phyloP scores from a whole-genome alignment of 2,797 vertebrate species.

The Podarcis lilfordi region DNA sequence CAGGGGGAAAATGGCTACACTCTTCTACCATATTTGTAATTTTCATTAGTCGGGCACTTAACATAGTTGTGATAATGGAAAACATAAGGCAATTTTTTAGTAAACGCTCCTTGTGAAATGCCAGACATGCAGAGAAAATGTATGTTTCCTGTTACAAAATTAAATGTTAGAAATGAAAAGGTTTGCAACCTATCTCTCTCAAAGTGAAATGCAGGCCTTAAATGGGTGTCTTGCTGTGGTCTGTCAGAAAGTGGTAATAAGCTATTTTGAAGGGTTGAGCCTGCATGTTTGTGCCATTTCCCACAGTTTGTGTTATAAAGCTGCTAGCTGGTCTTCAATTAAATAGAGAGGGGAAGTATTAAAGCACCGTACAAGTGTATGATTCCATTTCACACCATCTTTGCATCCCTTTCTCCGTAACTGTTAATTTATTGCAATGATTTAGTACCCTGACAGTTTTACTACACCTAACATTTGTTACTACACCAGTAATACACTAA shows the following conservation, averaged over 20 bases:
- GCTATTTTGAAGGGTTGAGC: slow-evolving; percentile 1
- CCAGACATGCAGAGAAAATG: slow-evolving; percentile 25
- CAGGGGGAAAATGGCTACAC: not conserved
- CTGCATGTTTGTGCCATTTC: slow-evolving; percentile 11
- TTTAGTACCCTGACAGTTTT: not conserved
- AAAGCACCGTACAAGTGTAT: not conserved
- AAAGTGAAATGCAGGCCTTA: not conserved
- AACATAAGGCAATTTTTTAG: slow-evolving; percentile 12
- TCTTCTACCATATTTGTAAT: slow-evolving; percentile 24
- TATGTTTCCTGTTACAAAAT: slow-evolving; percentile 26
- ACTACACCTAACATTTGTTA: not conserved
- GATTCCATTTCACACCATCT: not conserved
- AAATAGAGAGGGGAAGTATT: slow-evolving; percentile 21
- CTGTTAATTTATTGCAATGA: not conserved
- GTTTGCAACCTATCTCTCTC: slow-evolving; percentile 13
- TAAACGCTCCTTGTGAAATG: slow-evolving; percentile 16
- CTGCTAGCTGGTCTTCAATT: slow-evolving; percentile 8
- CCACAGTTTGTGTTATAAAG: slow-evolving; percentile 16
- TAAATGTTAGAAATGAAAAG: slow-evolving; percentile 30
- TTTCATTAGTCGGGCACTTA: slow-evolving; percentile 28
- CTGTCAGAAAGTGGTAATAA: slow-evolving; percentile 9
- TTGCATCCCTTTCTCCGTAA: not conserved
- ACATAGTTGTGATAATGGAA: slow-evolving; percentile 20
- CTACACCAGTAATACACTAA: not conserved
- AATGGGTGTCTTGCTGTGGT: slow-evolving; percentile 31